Percentiles rank a stretch among this genome's conserved stretches.
These are phyloP conservation scores for Trissonchulus latispiculum DNA, from an alignment of 2,888 invertebrate species.

Conservation along the genomic window DNA sequence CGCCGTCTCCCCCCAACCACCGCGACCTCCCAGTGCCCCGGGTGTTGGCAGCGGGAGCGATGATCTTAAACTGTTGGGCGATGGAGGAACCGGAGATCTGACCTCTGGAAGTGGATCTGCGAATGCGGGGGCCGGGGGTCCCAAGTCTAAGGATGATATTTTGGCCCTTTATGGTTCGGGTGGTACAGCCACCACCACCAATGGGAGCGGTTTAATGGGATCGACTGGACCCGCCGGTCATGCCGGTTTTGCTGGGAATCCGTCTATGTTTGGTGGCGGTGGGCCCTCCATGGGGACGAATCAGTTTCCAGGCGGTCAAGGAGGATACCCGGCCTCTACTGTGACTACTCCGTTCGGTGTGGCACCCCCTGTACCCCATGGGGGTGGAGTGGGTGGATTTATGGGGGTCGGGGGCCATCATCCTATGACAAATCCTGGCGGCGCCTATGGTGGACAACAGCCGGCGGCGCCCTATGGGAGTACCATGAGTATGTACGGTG, in stretches of 20 bases:
- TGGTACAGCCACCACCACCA: background rate
- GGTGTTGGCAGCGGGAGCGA: background rate
- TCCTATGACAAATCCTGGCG: too few species aligned
- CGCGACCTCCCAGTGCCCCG: too few species aligned
- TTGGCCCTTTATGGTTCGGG: constrained; percentile 1
- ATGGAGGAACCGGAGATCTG: background rate
- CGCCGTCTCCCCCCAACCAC: too few species aligned
- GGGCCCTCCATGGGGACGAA: background rate
- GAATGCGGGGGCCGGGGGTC: background rate
- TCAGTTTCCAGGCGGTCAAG: background rate
- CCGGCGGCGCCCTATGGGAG: background rate
- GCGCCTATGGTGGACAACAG: background rate
- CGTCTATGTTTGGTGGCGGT: background rate
- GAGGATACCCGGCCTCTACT: too few species aligned
- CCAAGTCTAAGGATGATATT: constrained; percentile 16
- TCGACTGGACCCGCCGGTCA: background rate
- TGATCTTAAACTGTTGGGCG: background rate
- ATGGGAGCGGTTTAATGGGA: background rate
- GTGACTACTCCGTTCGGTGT: too few species aligned
- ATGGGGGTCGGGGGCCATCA: too few species aligned
- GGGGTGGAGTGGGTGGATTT: too few species aligned
- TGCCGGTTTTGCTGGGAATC: background rate
- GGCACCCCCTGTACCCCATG: too few species aligned
- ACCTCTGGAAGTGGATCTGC: background rate
- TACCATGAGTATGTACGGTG: background rate